A percentile compares a stretch with the other conserved stretches of the same genome.
These are phyloP conservation scores for Notarius lentiginosus DNA, from an alignment of 2,113 vertebrate species.

Conservation along the genomic window DNA sequence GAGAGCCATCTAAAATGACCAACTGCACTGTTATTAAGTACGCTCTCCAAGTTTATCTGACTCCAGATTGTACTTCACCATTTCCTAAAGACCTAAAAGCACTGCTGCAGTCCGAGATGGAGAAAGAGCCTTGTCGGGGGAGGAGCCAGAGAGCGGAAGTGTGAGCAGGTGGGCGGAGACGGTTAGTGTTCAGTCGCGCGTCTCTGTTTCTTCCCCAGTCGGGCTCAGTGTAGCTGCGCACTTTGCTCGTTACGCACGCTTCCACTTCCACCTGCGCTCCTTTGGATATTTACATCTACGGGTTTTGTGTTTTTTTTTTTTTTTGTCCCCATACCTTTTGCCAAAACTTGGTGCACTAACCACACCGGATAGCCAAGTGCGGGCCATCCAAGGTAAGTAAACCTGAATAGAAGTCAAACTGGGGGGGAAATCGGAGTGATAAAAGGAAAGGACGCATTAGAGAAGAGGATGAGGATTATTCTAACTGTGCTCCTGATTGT, in stretches of 20 bases:
- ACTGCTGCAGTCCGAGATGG: neutral
- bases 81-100: neutral
- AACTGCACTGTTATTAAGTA: no score
- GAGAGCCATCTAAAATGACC: neutral
- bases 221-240: conserved; percentile 38
- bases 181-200: conserved; percentile 37
- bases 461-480: neutral
- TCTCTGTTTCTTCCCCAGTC: conserved; percentile 19
- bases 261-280: conserved; percentile 29
- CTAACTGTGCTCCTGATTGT: conserved; percentile 2
- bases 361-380: conserved; percentile 5
- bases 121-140: conserved; percentile 7
- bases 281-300: conserved; percentile 30
- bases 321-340: neutral
- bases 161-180: conserved; percentile 45
- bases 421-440: neutral
- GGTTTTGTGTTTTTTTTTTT: neutral
- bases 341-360: conserved; percentile 1
- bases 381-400: conserved; percentile 44
- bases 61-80: neutral
- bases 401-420: neutral
- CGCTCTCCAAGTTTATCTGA: neutral
- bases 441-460: neutral
- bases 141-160: conserved; percentile 18
- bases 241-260: conserved; percentile 18